phyloP scores from a whole-genome alignment of 1,140 invertebrate genomes.

The Micrasema longulum region DNA sequence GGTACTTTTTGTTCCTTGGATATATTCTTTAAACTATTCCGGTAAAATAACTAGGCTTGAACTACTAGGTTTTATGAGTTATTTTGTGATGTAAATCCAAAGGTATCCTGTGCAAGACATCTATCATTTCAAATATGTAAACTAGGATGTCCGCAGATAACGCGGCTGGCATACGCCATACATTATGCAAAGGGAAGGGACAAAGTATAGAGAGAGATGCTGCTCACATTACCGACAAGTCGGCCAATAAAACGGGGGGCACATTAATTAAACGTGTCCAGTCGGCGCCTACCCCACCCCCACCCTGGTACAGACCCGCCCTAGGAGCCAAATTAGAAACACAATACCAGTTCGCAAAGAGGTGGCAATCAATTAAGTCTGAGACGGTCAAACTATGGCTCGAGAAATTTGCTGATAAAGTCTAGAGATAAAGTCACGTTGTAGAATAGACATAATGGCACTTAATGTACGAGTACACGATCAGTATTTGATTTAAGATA shows the following conservation, averaged over 20 bases:
- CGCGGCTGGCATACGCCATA: too few relatives aligned
- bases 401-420: too few relatives aligned
- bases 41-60: too few relatives aligned
- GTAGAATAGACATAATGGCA: too few relatives aligned
- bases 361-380: constrained; percentile 51
- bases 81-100: neutral
- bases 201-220: constrained; percentile 21
- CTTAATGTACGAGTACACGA: too few relatives aligned
- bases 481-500: too few relatives aligned
- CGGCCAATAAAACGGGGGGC: constrained; percentile 41
- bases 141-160: too few relatives aligned
- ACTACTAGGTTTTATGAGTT: too few relatives aligned
- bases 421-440: too few relatives aligned
- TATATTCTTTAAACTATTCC: too few relatives aligned
- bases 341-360: constrained; percentile 55
- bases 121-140: constrained; percentile 19
- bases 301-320: neutral
- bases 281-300: constrained; percentile 30
- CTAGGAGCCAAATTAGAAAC: constrained; percentile 51
- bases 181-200: constrained; percentile 32
- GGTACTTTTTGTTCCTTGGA: too few relatives aligned
- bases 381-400: constrained; percentile 22
- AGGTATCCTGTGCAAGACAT: neutral
- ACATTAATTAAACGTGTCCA: constrained; percentile 54
- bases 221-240: constrained; percentile 32